Conservation (phyloP, 2,888 invertebrate species). For the Meiosimyza platycephala region DNA sequence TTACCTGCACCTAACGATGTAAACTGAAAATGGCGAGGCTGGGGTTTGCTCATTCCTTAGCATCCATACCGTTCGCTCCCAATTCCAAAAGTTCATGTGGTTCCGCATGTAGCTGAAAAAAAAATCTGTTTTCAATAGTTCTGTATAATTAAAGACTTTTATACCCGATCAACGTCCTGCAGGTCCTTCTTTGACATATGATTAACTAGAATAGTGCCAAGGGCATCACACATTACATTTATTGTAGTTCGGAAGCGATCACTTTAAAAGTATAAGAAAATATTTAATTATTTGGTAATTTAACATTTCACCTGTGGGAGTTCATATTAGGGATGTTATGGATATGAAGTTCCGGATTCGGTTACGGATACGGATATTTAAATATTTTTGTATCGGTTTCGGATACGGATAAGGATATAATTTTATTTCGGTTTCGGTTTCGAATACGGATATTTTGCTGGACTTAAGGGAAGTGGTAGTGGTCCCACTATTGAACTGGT, state of each 20-base stretch:
- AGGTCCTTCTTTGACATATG: constrained; percentile 83
- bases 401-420: too few relatives aligned
- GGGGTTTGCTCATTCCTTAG: constrained; percentile 63
- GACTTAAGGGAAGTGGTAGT: too few relatives aligned
- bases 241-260: constrained; percentile 89
- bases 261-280: constrained; percentile 66
- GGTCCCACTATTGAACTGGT: too few relatives aligned
- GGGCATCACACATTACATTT: constrained; percentile 95
- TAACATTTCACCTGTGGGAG: too few relatives aligned
- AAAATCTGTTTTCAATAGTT: background rate
- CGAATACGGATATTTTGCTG: too few relatives aligned
- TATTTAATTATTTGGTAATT: background rate
- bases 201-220: constrained; percentile 93
- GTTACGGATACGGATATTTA: too few relatives aligned
- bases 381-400: too few relatives aligned
- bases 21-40: constrained; percentile 50
- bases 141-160: constrained; percentile 21
- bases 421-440: too few relatives aligned
- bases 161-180: constrained; percentile 67
- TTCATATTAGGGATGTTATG: too few relatives aligned
- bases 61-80: constrained; percentile 67
- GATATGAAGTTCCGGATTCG: too few relatives aligned
- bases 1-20: constrained; percentile 55
- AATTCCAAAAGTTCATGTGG: constrained; percentile 77
- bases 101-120: constrained; percentile 67